Conservation (phyloP, 2,888 invertebrate genomes). For the Gibbula magus region DNA sequence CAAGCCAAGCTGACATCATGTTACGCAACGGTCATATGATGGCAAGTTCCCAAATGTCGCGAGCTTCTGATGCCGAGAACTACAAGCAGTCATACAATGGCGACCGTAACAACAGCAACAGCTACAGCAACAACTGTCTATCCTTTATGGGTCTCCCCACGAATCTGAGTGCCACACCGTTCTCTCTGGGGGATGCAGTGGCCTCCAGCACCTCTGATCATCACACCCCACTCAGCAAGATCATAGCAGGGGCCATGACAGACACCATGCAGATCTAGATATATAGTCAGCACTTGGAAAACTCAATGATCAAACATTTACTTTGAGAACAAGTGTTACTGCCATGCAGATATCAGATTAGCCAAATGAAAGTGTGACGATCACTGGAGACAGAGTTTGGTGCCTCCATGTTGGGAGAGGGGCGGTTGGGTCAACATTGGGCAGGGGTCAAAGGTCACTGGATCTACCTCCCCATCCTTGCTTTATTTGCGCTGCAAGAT, state of each 20-base stretch:
- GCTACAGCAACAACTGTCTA: background rate
- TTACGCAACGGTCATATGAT: background rate
- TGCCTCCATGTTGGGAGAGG: constrained; percentile 11
- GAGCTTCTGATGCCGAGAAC: background rate
- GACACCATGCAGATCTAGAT: constrained; percentile 25
- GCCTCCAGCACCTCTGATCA: background rate
- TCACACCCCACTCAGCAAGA: constrained; percentile 12
- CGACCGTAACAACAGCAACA: background rate
- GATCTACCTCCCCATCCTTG: no score
- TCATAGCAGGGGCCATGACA: constrained; percentile 22
- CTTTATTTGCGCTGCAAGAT: no score
- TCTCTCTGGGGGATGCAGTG: background rate
- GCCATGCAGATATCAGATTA: background rate
- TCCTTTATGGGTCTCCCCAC: background rate
- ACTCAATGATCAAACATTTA: background rate
- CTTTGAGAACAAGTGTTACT: background rate
- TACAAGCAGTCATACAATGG: background rate
- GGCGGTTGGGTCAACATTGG: background rate
- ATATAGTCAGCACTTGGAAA: no score
- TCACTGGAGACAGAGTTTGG: constrained; percentile 14
- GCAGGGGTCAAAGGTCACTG: no score
- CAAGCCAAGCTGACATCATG: background rate
- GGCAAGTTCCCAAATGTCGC: background rate
- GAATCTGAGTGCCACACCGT: background rate
- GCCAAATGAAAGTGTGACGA: background rate